Evolutionary conservation across 2,888 invertebrate species (phyloP).

Genomic region (Ichneumon xanthorius): DNA sequence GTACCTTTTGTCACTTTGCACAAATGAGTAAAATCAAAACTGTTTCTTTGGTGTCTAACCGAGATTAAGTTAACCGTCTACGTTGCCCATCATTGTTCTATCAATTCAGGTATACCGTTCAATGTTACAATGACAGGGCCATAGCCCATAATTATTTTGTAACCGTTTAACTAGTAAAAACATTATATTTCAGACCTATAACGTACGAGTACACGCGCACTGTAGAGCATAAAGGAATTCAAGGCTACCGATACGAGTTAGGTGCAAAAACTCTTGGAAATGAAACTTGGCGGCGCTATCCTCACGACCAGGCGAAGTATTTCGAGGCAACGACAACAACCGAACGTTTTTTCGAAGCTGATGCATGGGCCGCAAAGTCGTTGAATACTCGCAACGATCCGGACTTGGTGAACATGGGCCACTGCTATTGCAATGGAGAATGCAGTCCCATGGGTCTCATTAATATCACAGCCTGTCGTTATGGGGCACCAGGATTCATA

Average conservation of each 20-base stretch:
- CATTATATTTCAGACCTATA: conserved; percentile 70
- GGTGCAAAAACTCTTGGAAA: conserved; percentile 87
- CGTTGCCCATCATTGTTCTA: neutral
- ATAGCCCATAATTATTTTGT: neutral
- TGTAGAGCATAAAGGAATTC: conserved; percentile 87
- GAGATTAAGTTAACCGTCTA: neutral
- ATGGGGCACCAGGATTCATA: conserved; percentile 93
- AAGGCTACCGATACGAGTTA: conserved; percentile 89
- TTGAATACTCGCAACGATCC: conserved; percentile 71
- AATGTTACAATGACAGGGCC: no score
- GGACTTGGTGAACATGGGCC: conserved; percentile 79
- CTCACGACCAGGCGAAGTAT: conserved; percentile 81
- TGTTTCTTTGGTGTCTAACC: conserved; percentile 11
- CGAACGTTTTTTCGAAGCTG: conserved; percentile 80
- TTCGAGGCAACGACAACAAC: conserved; percentile 80
- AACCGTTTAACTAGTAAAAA: neutral
- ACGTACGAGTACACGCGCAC: conserved; percentile 86
- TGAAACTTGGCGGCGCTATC: conserved; percentile 78
- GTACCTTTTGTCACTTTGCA: no score
- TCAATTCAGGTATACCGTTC: no score
- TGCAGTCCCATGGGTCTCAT: conserved; percentile 91
- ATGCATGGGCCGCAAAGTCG: conserved; percentile 65
- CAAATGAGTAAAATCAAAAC: neutral
- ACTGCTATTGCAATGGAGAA: conserved; percentile 91
- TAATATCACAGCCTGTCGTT: conserved; percentile 92